Evolutionary conservation across 2,113 vertebrate species (phyloP).

Genomic region (Peromyscus californicus): DNA sequence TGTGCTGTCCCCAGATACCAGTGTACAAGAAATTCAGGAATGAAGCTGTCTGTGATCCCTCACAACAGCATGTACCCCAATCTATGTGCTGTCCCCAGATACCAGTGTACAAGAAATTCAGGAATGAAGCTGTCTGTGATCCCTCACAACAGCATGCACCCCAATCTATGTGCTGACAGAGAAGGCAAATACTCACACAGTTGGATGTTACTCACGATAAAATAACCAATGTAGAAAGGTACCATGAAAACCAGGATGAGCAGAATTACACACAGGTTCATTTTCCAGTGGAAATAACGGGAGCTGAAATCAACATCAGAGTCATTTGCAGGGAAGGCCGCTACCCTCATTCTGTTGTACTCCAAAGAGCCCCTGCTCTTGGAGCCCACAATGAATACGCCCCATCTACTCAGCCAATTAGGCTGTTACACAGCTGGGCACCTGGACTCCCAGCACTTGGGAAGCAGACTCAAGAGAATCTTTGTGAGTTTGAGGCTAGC

Average conservation of each 20-base stretch:
- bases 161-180: neutral
- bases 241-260: conserved; percentile 98
- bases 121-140: neutral
- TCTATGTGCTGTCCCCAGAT: neutral
- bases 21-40: neutral
- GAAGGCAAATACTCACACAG: conserved; percentile 91
- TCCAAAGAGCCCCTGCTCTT: neutral
- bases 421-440: neutral
- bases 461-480: neutral
- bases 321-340: neutral
- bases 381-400: neutral
- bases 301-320: conserved; percentile 89
- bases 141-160: neutral
- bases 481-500: neutral
- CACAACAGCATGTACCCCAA: neutral
- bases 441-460: neutral
- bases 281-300: conserved; percentile 99
- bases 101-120: neutral
- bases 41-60: neutral
- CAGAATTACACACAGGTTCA: conserved; percentile 97
- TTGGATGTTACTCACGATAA: conserved; percentile 98
- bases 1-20: neutral
- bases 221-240: conserved; percentile 99
- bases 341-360: neutral
- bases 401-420: neutral